These are phyloP conservation scores for Rhyzopertha dominica DNA, from an alignment of 1,140 invertebrate species.

Conservation along the genomic window DNA sequence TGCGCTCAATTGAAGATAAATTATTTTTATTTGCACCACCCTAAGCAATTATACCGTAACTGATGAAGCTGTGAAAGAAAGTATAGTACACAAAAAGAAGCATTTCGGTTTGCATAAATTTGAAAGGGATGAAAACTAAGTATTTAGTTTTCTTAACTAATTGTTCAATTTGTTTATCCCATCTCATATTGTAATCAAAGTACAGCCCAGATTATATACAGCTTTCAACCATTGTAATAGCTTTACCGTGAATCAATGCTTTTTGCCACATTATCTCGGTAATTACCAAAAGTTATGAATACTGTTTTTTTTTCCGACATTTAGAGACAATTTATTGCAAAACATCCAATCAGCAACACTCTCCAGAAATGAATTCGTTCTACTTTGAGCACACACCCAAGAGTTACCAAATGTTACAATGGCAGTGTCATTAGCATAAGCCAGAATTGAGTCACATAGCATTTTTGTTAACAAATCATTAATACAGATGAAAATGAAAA, in stretches of 20 bases:
- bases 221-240: background rate
- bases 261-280: conserved; percentile 3
- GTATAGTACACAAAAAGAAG: background rate
- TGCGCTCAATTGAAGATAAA: background rate
- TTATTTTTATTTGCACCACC: conserved; percentile 1
- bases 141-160: conserved; percentile 1
- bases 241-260: background rate
- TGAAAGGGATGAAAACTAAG: background rate
- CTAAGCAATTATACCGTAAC: conserved; percentile 5
- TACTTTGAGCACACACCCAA: background rate
- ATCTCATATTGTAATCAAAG: background rate
- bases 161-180: conserved; percentile 4
- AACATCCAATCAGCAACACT: background rate
- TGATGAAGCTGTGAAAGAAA: conserved; percentile 3
- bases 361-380: background rate
- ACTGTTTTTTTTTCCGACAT: conserved; percentile 1
- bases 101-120: background rate
- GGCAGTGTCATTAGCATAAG: conserved; percentile 2
- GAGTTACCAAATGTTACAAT: background rate
- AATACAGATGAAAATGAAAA: conserved; percentile 1
- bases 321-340: conserved; percentile 1
- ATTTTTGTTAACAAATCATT: background rate
- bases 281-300: conserved; percentile 4
- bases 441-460: background rate
- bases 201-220: background rate